phyloP scores from a whole-genome alignment of 2,797 vertebrate genomes.

The Chromis chromis region DNA sequence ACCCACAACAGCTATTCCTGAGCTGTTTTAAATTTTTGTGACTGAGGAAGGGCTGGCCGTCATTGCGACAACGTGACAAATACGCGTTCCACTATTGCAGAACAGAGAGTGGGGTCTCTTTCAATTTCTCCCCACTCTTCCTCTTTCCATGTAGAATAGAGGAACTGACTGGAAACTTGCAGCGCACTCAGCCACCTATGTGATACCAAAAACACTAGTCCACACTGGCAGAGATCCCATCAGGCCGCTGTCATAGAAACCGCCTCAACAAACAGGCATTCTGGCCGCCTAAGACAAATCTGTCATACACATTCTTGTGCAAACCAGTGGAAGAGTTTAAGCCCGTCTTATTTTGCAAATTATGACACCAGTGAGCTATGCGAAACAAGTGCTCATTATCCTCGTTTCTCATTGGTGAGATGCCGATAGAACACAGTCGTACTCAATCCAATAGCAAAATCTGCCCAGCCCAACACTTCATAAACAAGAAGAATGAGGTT shows the following conservation, averaged over 20 bases:
- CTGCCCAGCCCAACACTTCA: background rate
- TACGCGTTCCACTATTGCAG: slow-evolving; percentile 19
- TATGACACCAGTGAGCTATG: slow-evolving; percentile 39
- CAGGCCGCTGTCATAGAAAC: slow-evolving; percentile 68
- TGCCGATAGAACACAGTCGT: background rate
- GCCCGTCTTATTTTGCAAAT: slow-evolving; percentile 41
- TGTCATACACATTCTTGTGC: slow-evolving; percentile 46
- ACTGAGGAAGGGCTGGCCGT: slow-evolving; percentile 7
- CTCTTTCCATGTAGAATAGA: slow-evolving; percentile 56
- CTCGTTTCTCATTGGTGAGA: slow-evolving; percentile 6
- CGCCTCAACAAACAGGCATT: slow-evolving; percentile 70
- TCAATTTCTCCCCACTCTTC: slow-evolving; percentile 50
- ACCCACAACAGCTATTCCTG: slow-evolving; percentile 20
- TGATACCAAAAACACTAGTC: slow-evolving; percentile 54
- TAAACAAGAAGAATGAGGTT: slow-evolving; percentile 23
- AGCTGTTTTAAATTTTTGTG: slow-evolving; percentile 26
- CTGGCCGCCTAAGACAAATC: slow-evolving; percentile 46
- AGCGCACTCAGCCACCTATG: slow-evolving; percentile 40
- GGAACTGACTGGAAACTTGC: slow-evolving; percentile 57
- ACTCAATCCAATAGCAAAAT: slow-evolving; percentile 11
- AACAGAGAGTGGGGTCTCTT: slow-evolving; percentile 34
- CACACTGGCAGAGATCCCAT: slow-evolving; percentile 41
- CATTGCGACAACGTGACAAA: background rate
- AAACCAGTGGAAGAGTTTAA: slow-evolving; percentile 52
- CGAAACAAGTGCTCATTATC: slow-evolving; percentile 28